Base-by-base conservation (phyloP, 1,140 invertebrate species). In the Bombus turneri region DNA sequence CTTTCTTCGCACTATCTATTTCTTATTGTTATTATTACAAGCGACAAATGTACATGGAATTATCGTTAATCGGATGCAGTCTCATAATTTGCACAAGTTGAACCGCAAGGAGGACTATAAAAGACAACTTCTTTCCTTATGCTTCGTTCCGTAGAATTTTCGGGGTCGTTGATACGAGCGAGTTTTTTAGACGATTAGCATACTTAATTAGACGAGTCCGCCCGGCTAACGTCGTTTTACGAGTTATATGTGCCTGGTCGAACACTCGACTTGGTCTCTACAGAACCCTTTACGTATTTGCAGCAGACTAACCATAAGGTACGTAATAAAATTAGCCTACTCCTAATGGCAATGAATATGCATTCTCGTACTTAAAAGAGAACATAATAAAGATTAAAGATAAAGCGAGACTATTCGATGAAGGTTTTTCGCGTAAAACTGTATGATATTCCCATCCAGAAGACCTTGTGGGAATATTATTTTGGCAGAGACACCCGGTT, bases 191-290 rank as follows among this genome's bases (percentile, higher is more conserved):
- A 78, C 77, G 84, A 91, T 91, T 90, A 91, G 85, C 91, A 91
- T 91, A 90, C 88, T 88, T 90, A 91, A 91, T 91, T 91, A 88
- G 80, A 76, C 85, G 84, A 82, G 74, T 89, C 62, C 72, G 57
- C 43, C 57, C 59, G 31, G 43, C 62, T 84, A 53, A 53, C 64
- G 83, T 77, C 85, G 88, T 88, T 86, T 87, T 64, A 69, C 88
- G 77, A 82, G 72, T 90, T 88, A 84, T 81, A 83, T 53, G 86
- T 82, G 86, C 83, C 87, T 76, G 83, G 68, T 71, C 79, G 86
- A 88, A 85, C 82, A 85, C 68, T 72, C 77, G 86, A 79, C 31
- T 12, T 57, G 66, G 53, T 80, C 80, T 79, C 72, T 59, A 84
- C 64, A 10, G n/a, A 53, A 31, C 57, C 76, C 75, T 78, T 87